phyloP scores from a whole-genome alignment of 1,140 invertebrate species.

The Cheumatopsyche charites region DNA sequence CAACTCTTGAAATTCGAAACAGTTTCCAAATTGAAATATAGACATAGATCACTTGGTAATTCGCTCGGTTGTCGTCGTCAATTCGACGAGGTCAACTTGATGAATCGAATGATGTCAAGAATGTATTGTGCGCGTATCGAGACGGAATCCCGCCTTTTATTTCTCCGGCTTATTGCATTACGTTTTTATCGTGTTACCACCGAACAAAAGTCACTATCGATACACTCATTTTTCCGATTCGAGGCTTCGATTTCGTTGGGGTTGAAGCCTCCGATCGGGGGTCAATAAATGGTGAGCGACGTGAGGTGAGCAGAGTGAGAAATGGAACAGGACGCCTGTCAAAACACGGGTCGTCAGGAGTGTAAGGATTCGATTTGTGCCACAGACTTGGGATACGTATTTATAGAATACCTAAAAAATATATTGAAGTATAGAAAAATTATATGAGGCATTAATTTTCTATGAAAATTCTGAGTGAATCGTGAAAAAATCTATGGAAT shows the following conservation, averaged over 20 bases:
- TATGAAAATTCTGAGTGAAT: no score
- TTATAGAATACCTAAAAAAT: constrained; percentile 3
- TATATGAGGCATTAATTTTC: no score
- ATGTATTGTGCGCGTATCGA: constrained; percentile 16
- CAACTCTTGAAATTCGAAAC: no score
- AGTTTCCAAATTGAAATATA: no score
- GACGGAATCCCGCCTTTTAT: not conserved
- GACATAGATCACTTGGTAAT: constrained; percentile 3
- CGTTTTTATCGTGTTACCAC: no score
- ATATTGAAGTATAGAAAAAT: no score
- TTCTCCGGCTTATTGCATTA: no score
- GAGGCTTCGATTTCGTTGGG: not conserved
- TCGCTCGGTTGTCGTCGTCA: constrained; percentile 15
- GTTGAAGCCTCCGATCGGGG: not conserved
- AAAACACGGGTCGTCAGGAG: constrained; percentile 32
- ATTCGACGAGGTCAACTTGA: constrained; percentile 27
- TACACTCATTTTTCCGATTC: no score
- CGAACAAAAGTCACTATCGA: no score
- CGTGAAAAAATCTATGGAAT: no score
- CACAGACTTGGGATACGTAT: not conserved
- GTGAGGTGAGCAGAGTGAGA: not conserved
- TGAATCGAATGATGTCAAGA: constrained; percentile 28
- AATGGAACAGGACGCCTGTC: constrained; percentile 36
- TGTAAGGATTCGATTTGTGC: constrained; percentile 17
- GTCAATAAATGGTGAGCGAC: constrained; percentile 38